Evolutionary conservation across 2,888 invertebrate species (phyloP), one percentile per base, ranked within the genome.

Genomic region (Eustalomyia histrio): DNA sequence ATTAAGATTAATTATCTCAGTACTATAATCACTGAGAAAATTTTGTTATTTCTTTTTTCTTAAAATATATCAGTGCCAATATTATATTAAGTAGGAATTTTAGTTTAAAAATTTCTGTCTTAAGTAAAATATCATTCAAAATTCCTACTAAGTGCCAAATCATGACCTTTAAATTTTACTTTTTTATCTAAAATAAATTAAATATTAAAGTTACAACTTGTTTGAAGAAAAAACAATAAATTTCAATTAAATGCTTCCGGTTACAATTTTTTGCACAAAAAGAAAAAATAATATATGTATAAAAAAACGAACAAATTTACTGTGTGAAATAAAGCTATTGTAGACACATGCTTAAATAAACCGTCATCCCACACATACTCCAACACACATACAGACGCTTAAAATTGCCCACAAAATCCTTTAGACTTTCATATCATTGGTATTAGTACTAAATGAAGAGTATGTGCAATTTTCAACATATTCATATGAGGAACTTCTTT

Each of bases 281-380:
- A 6, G 29, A 29, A 6, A n/a, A n/a, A n/a, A n/a, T n/a, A n/a
- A 7, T 29, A 7, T 29, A 29, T 7, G 50, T 24, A 55, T 14
- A 43, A 53, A 64, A 74, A 47, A 29, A 58, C 14, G 6, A 63
- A 2, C 65, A 61, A 81, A 83, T 83, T 83, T 83, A 83, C 53
- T 81, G 83, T 83, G 83, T 75, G 83, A 83, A 83, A 78, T 81
- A 24, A 74, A 83, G 69, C 83, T 65, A 83, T 80, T 83, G 79
- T 61, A 61, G 74, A 67, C 83, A 83, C 73, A 75, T 80, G 80
- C 68, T 74, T 55, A 14, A 47, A 53, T 63, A 63, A 53, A 57
- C 63, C 68, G 29, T 17, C 50, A 47, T 12, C 17, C 29, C 47
- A 58, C 52, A 21, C 63, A 53, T 33, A 58, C 16, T 50, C 29